Conservation (phyloP, 2,113 vertebrate species). For the Boulengeromyrus knoepffleri region DNA sequence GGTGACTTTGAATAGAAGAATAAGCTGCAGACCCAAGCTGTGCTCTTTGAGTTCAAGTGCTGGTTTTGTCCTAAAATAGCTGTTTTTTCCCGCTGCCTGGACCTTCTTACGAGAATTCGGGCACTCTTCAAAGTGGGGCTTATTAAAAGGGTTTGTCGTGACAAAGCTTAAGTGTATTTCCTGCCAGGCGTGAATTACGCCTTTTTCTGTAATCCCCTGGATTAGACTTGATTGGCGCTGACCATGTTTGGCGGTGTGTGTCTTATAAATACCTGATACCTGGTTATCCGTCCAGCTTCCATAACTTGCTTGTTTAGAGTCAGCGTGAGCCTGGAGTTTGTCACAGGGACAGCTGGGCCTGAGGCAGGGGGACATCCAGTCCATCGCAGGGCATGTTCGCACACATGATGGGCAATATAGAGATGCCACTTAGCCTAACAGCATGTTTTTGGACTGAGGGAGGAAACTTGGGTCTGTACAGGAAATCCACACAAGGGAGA, state of each 20-base stretch:
- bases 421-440: not conserved
- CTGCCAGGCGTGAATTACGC: not conserved
- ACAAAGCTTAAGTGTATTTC: not conserved
- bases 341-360: not conserved
- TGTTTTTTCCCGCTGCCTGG: not conserved
- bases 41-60: not conserved
- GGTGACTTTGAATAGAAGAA: not conserved
- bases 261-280: not conserved
- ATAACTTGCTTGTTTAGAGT: not conserved
- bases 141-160: not conserved
- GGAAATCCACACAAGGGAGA: not conserved
- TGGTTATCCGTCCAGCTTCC: not conserved
- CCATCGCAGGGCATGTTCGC: not conserved
- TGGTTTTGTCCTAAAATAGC: not conserved
- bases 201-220: not conserved
- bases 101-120: not conserved
- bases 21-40: not conserved
- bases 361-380: not conserved
- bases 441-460: not conserved
- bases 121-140: not conserved
- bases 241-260: not conserved
- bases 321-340: not conserved
- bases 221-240: not conserved
- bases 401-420: not conserved
- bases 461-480: not conserved